Base-by-base conservation (phyloP, 2,888 invertebrate species). In the Parnassius mnemosyne region DNA sequence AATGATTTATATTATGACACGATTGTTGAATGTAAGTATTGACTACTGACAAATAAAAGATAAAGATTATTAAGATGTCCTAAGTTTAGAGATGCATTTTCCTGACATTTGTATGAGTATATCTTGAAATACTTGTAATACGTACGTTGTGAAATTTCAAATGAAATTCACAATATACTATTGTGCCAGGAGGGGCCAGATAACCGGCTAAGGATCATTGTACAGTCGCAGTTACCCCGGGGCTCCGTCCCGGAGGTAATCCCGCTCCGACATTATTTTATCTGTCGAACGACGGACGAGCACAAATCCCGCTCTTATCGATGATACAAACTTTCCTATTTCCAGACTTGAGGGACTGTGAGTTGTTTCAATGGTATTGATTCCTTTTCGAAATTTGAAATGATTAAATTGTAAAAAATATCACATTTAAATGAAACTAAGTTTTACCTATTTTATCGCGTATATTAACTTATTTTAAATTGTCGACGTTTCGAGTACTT, bases 221-320 rank as follows among this genome's bases (percentile, higher is more conserved):
- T 46, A 46, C 46, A 11, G 46, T 46, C n/a, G 46, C 11, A 46
- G 46, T 11, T 46, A 3, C 25, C 20, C 43, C 57, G 43, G 43
- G 43, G 47, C 16, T 10, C 5, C 9, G 10, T 13, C 51, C 44
- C 55, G 10, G 41, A 41, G 43, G 55, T 43, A 50, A 44, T 54
- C 50, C 43, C 60, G 43, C 12, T 41, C 50, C 46, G 50, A 20
- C 43, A 55, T 25, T 44, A 55, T 25, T 44, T 13, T 16, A 50
- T 10, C 60, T n/a, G 46, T 46, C 46, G 46, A n/a, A 54, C 43
- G 13, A 49, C 41, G 16, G 49, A 54, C 54, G 43, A 12, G 12
- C 53, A 34, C 46, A 46, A 43, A 55, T 44, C 55, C 44, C 51
- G n/a, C 46, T 34, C 55, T 56, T 61, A 61, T 61, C 61, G 55